phyloP scores from a whole-genome alignment of 2,797 vertebrate genomes.

The Sebastes reedi region DNA sequence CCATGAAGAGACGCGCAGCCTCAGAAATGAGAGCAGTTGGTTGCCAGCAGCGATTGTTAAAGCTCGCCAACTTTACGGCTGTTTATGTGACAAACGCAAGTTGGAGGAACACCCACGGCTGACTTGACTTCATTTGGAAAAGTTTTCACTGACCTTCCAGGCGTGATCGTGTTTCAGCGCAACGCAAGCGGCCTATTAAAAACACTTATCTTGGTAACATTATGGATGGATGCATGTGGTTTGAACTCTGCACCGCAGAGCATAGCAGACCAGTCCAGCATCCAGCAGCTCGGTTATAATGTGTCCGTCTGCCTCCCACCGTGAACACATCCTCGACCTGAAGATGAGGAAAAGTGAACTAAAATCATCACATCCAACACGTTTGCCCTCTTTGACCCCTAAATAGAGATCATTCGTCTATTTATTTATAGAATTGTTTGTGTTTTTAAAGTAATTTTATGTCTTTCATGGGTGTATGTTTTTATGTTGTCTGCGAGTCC shows the following conservation, averaged over 20 bases:
- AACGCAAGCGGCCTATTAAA: conserved; percentile 35
- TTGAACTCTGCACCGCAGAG: not conserved
- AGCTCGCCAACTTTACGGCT: conserved; percentile 53
- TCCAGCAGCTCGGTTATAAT: not conserved
- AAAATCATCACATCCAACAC: conserved; percentile 9
- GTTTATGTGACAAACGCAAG: conserved; percentile 74
- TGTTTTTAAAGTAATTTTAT: too few relatives aligned
- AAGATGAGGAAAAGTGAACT: conserved; percentile 5
- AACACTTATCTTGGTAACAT: conserved; percentile 50
- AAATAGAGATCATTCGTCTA: too few relatives aligned
- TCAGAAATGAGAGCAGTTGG: conserved; percentile 35
- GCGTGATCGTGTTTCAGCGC: conserved; percentile 47
- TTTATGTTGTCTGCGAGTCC: too few relatives aligned
- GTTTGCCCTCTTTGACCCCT: not conserved
- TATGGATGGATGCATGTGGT: not conserved
- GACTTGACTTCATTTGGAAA: conserved; percentile 65
- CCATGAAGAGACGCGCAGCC: conserved; percentile 6
- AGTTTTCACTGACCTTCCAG: conserved; percentile 55
- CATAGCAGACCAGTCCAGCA: not conserved
- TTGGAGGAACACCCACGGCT: conserved; percentile 60
- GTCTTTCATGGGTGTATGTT: too few relatives aligned
- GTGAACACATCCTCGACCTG: conserved; percentile 13
- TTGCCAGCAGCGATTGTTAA: conserved; percentile 52
- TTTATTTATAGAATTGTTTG: too few relatives aligned
- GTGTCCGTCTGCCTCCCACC: conserved; percentile 5